These are phyloP conservation scores for Pithecia hirsuta DNA, from an alignment of 2,797 vertebrate species.

Conservation along the genomic window DNA sequence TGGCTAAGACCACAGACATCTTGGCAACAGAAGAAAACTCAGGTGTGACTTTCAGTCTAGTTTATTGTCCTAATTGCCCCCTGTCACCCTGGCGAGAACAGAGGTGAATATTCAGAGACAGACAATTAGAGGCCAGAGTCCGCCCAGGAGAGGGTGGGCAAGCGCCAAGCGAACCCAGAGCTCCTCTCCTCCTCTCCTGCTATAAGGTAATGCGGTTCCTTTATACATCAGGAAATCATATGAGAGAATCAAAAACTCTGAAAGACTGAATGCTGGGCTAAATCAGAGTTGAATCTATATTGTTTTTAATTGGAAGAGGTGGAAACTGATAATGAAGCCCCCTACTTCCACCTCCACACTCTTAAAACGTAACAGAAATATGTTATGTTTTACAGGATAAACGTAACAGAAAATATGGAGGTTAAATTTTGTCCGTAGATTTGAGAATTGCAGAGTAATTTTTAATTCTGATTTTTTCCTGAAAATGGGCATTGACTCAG, in stretches of 20 bases:
- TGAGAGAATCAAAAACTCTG: background rate
- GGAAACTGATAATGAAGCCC: background rate
- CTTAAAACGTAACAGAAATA: background rate
- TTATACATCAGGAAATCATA: background rate
- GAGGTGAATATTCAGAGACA: background rate
- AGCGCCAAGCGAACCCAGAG: background rate
- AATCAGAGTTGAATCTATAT: background rate
- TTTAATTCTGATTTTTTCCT: background rate
- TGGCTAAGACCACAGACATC: background rate
- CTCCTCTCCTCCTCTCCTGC: background rate
- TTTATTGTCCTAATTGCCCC: background rate
- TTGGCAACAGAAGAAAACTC: background rate
- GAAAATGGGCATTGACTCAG: background rate
- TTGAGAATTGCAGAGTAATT: background rate
- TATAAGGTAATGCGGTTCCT: background rate
- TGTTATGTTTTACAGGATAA: too few species aligned
- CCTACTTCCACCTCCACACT: background rate
- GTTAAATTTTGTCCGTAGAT: background rate
- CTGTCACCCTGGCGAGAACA: background rate
- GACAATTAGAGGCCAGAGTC: background rate
- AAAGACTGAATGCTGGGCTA: background rate
- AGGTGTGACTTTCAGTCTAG: background rate
- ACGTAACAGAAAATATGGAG: accelerated
- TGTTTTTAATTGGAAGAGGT: background rate
- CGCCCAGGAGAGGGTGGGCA: background rate